phyloP scores from a whole-genome alignment of 2,113 vertebrate species.

The Megalops atlanticus region DNA sequence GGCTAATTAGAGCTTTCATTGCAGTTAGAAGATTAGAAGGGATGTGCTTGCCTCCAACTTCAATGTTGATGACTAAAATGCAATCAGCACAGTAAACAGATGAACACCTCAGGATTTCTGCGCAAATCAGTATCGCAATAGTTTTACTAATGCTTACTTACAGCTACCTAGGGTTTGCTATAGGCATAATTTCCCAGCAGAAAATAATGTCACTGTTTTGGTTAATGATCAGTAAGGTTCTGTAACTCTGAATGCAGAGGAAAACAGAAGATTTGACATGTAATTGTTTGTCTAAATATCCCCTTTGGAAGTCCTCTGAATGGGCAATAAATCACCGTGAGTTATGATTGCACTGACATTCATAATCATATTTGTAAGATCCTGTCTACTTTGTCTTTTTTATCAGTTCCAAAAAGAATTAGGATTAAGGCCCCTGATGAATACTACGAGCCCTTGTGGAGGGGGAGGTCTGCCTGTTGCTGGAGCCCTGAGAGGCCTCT shows the following conservation, averaged over 20 bases:
- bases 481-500: neutral
- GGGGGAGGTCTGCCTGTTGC: neutral
- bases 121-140: neutral
- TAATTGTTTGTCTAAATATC: conserved; percentile 23
- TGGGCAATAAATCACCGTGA: conserved; percentile 4
- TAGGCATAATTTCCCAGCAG: neutral
- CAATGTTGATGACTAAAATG: neutral
- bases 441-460: neutral
- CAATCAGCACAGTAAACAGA: neutral
- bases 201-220: neutral
- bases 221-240: too few species aligned
- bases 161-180: neutral
- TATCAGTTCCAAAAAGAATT: neutral
- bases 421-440: conserved; percentile 10
- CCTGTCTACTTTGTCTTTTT: neutral
- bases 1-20: too few species aligned
- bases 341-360: neutral
- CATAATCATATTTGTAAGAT: neutral
- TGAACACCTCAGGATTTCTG: neutral
- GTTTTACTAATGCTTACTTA: neutral
- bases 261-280: neutral
- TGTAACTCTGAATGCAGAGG: too few species aligned
- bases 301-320: conserved; percentile 13
- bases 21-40: neutral
- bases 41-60: neutral